phyloP scores from a whole-genome alignment of 2,797 vertebrate genomes.

The Staurois parvus region DNA sequence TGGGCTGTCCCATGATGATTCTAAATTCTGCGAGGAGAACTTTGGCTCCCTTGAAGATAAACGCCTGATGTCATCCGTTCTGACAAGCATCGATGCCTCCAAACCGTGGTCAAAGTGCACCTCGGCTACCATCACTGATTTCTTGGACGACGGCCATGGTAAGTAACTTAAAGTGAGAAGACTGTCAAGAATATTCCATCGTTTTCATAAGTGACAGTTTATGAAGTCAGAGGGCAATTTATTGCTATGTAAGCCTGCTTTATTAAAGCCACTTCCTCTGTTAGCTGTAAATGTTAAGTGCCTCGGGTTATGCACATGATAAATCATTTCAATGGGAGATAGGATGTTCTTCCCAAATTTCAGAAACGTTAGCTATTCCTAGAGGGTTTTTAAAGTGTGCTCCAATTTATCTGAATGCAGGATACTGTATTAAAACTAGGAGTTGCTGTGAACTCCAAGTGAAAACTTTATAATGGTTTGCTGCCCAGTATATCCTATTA shows the following conservation, averaged over 20 bases:
- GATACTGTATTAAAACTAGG: neutral
- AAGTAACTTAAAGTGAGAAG: conserved; percentile 65
- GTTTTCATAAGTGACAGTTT: conserved; percentile 39
- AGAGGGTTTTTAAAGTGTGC: neutral
- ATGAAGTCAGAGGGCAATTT: conserved; percentile 33
- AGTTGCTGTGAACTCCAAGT: no score
- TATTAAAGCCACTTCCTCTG: conserved; percentile 35
- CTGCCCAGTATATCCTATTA: no score
- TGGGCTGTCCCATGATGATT: conserved; percentile 97
- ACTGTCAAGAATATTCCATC: conserved; percentile 31
- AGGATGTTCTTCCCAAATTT: neutral
- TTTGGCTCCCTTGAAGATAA: conserved; percentile 95
- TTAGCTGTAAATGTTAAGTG: conserved; percentile 20
- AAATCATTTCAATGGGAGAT: neutral
- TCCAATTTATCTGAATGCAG: neutral
- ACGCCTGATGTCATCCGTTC: conserved; percentile 96
- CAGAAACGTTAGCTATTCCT: neutral
- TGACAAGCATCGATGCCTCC: conserved; percentile 96
- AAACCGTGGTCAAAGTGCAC: conserved; percentile 98
- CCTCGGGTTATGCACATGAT: conserved; percentile 5
- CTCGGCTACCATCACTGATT: conserved; percentile 95
- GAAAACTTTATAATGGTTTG: no score
- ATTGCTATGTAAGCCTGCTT: conserved; percentile 27
- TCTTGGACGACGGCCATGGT: conserved; percentile 97
- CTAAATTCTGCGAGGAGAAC: conserved; percentile 96